A percentile compares a stretch with the other conserved stretches of the same genome.
Evolutionary conservation across 2,888 invertebrate species (phyloP).

Genomic region (Tetramorium bicarinatum): DNA sequence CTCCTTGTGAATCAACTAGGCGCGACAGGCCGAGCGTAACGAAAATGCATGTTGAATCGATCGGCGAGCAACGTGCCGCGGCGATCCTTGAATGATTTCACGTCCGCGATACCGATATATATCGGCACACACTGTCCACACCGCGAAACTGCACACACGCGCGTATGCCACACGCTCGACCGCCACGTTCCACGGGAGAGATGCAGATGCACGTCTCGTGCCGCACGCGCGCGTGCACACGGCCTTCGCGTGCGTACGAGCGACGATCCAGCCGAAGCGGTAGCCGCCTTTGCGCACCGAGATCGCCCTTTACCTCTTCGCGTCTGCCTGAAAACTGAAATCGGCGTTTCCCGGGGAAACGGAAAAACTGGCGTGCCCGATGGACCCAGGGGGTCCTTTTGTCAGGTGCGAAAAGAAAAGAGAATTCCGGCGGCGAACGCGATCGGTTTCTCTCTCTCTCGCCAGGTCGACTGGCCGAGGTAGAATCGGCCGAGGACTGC

Average conservation of each 20-base stretch:
- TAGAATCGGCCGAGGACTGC: constrained; percentile 70
- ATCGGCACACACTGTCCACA: not conserved
- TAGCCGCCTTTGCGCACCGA: not conserved
- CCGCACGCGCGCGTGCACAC: constrained; percentile 37
- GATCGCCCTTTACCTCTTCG: constrained; percentile 6
- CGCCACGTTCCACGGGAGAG: constrained; percentile 26
- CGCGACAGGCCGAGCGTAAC: not conserved
- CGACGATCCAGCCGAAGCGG: constrained; percentile 1
- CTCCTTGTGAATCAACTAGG: not conserved
- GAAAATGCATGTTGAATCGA: not conserved
- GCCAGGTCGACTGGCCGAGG: constrained; percentile 68
- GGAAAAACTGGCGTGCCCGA: not conserved
- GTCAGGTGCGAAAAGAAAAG: not conserved
- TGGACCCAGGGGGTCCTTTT: not conserved
- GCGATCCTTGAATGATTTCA: not conserved
- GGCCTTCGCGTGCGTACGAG: constrained; percentile 47
- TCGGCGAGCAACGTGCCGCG: not conserved
- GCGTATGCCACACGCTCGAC: constrained; percentile 3
- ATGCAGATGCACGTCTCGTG: constrained; percentile 37
- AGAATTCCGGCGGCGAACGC: constrained; percentile 8
- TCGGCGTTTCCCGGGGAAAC: not conserved
- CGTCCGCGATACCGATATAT: not conserved
- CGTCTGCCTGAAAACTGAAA: not conserved
- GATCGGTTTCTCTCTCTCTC: constrained; percentile 61
- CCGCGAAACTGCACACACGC: not conserved